Percentiles rank a stretch among this genome's conserved stretches.
Conservation (phyloP, 2,888 invertebrate species). For the Erynnis tages region DNA sequence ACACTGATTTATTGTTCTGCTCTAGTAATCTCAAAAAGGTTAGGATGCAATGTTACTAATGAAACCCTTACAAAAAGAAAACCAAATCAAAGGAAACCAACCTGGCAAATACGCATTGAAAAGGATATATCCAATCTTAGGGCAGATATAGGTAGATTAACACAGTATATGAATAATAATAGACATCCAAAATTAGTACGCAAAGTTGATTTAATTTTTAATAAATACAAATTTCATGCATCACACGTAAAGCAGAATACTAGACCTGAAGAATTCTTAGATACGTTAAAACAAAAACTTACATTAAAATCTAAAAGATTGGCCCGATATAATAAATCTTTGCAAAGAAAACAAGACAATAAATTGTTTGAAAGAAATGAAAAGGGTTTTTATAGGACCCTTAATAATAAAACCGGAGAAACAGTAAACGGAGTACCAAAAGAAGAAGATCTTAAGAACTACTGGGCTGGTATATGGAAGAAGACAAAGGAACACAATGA, state of each 20-base stretch:
- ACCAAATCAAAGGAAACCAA: too few species aligned
- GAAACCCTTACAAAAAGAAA: too few species aligned
- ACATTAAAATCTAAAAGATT: not conserved
- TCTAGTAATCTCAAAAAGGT: too few species aligned
- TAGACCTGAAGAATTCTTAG: conserved; percentile 8
- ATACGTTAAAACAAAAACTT: conserved; percentile 29
- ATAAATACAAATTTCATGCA: conserved; percentile 21
- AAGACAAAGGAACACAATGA: too few species aligned
- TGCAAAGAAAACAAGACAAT: conserved; percentile 29
- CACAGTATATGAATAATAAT: conserved; percentile 13
- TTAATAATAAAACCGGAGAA: too few species aligned
- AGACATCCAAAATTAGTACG: not conserved
- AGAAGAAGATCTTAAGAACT: too few species aligned
- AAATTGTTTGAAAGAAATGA: conserved; percentile 25
- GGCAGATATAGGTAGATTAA: conserved; percentile 23
- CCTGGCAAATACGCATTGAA: too few species aligned
- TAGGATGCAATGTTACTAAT: too few species aligned
- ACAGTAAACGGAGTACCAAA: too few species aligned
- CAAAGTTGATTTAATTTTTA: conserved; percentile 18
- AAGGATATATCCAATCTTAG: conserved; percentile 8
- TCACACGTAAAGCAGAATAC: conserved; percentile 22
- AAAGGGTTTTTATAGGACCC: conserved; percentile 27
- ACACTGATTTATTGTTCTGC: too few species aligned
- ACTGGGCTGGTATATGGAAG: too few species aligned
- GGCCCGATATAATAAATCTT: conserved; percentile 26